Evolutionary conservation across 2,113 vertebrate genomes (phyloP), one percentile per base, ranked within the genome.

Genomic region (Passer montanus): DNA sequence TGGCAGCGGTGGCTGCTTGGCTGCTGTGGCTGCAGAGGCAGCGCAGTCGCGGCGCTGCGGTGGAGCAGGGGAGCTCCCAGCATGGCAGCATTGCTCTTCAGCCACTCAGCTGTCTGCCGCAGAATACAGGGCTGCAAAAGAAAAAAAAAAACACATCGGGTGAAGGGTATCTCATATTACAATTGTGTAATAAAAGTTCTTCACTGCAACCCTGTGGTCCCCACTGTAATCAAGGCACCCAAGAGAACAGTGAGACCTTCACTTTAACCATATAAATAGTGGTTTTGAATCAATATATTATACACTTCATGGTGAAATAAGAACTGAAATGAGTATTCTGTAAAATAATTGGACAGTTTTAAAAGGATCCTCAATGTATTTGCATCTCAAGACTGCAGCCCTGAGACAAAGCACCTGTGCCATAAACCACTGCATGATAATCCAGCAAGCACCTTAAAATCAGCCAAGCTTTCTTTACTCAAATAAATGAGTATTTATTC

Each of bases 31-130:
- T 55, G 49, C 47, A 56, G 18, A 4, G 77, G 59, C 60, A 64
- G 60, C 0, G 0, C 6, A 19, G 9, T 6, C 10, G 6, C 9
- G 3, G 27, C 0, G 4, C 76, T 66, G 90, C 10, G 12, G 70
- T 18, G 67, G 49, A 50, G 50, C 3, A 3, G n/a, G 21, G 67
- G 39, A 60, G 59, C 33, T 74, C 43, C 46, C 87, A 55, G 43
- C 30, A 33, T 0, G 23, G 17, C 6, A 35, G 63, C 63, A 3
- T 2, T 47, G 56, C 43, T 86, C 47, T 62, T 50, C 50, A 33
- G 75, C 44, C 47, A 28, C 33, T 39, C 35, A 9, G 0, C 27
- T 70, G 24, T 18, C 59, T 59, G 27, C 63, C 81, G 46, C 63
- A 81, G 50, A 58, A 26, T 33, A 33, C 77, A 79, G 43, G 26